Base-by-base conservation (phyloP, 2,113 vertebrate species). In the Haemorhous mexicanus region DNA sequence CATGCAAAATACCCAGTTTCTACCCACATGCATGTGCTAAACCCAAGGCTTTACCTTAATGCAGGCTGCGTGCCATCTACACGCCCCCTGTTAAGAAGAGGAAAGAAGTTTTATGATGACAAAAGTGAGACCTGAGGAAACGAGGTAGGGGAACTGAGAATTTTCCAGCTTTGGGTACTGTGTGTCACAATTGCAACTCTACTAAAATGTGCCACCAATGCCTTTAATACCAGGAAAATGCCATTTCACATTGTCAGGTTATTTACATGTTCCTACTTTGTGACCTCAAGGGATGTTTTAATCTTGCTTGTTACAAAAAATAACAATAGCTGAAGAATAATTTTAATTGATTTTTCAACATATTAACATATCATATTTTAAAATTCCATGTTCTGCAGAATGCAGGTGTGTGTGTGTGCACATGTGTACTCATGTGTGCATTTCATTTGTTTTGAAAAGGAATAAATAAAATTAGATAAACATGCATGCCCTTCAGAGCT, bases 391-490 rank as follows among this genome's bases (percentile, higher is more conserved):
- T 77, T 80, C 49, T 56, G 13, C 49, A 64, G 37, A 32, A 50
- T 63, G 28, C 4, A 28, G 30, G 35, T 7, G 28, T 7, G 1
- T 2, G n/a, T n/a, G 2, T 2, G 2, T 13, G 23, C 4, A 3
- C 0, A 0, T 9, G 20, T 82, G 53, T 49, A 23, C 18, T 70
- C 13, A 9, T 41, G 56, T 32, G 6, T 49, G n/a, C 19, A 13
- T 58, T 89, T 68, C 1, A 18, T 75, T 89, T 87, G 28, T 44
- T 92, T 92, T 43, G 37, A 68, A 82, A 90, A 93, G 14, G 73
- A 87, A 66, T 87, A 92, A 84, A 90, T 81, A 89, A 56, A 90
- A 92, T 89, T 39, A 84, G 68, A 81, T 82, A 88, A 93, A 84
- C 88, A 62, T n/a, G 21, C 86, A 62, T 82, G 80, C 69, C 90